Conservation (phyloP, 2,888 invertebrate species). For the Clivina fossor region DNA sequence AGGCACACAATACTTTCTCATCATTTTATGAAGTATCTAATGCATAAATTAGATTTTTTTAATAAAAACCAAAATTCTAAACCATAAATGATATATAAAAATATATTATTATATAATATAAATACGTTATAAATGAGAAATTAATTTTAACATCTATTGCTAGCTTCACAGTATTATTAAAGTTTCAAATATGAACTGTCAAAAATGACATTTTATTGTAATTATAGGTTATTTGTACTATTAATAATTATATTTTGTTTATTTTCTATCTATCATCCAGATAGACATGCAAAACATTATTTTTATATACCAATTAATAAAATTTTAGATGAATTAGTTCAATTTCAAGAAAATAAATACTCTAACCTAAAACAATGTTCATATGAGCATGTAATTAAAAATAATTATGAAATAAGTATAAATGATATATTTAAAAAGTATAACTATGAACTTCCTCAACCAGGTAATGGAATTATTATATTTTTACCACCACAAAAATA, state of each 20-base stretch:
- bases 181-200: background rate
- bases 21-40: too few relatives aligned
- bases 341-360: constrained; percentile 34
- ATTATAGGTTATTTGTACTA: constrained; percentile 39
- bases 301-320: constrained; percentile 44
- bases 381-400: constrained; percentile 45
- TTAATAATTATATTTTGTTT: constrained; percentile 40
- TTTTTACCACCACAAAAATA: background rate
- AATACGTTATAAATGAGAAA: too few relatives aligned
- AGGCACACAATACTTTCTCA: too few relatives aligned
- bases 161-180: too few relatives aligned
- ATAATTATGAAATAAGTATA: constrained; percentile 43
- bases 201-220: constrained; percentile 22
- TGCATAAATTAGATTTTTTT: too few relatives aligned
- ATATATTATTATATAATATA: too few relatives aligned
- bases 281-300: constrained; percentile 50
- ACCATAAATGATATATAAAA: too few relatives aligned
- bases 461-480: constrained; percentile 38
- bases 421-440: constrained; percentile 39
- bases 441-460: constrained; percentile 39
- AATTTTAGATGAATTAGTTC: constrained; percentile 44
- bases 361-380: constrained; percentile 46
- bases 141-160: too few relatives aligned
- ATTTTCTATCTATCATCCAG: constrained; percentile 47
- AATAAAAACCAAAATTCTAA: too few relatives aligned